A percentile compares a stretch with the other conserved stretches of the same genome.
Conservation (phyloP, 1,140 invertebrate genomes). For the Aphelinus certus region DNA sequence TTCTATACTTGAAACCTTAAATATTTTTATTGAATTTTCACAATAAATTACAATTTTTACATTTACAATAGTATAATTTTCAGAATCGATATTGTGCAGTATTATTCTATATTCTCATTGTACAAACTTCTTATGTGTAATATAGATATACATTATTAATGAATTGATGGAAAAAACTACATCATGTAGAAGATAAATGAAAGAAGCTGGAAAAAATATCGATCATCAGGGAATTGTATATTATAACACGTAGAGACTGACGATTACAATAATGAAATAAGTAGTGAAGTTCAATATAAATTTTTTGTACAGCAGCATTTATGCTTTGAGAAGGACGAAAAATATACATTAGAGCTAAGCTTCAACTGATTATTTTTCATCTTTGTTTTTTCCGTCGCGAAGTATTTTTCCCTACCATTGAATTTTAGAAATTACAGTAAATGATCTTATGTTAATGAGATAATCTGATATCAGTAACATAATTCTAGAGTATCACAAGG, state of each 20-base stretch:
- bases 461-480: constrained; percentile 54
- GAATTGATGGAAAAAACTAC: constrained; percentile 27
- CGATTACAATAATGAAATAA: constrained; percentile 40
- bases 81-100: constrained; percentile 21
- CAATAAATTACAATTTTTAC: constrained; percentile 17
- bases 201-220: constrained; percentile 34
- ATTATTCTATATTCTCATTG: constrained; percentile 27
- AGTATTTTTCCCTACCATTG: constrained; percentile 26
- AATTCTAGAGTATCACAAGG: constrained; percentile 72
- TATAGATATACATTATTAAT: constrained; percentile 22
- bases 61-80: constrained; percentile 1
- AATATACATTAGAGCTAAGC: constrained; percentile 20
- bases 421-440: constrained; percentile 24
- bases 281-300: constrained; percentile 29
- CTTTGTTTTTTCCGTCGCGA: constrained; percentile 25
- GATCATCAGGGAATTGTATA: constrained; percentile 40
- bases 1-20: constrained; percentile 37
- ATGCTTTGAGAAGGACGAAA: constrained; percentile 32
- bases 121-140: constrained; percentile 23
- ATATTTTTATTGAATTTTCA: constrained; percentile 3
- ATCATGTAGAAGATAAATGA: constrained; percentile 12
- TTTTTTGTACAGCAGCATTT: constrained; percentile 38
- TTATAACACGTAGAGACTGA: constrained; percentile 39
- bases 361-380: constrained; percentile 31
- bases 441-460: constrained; percentile 17